phyloP scores from a whole-genome alignment of 64 coral and sea anemone species.

The Actinia equina region DNA sequence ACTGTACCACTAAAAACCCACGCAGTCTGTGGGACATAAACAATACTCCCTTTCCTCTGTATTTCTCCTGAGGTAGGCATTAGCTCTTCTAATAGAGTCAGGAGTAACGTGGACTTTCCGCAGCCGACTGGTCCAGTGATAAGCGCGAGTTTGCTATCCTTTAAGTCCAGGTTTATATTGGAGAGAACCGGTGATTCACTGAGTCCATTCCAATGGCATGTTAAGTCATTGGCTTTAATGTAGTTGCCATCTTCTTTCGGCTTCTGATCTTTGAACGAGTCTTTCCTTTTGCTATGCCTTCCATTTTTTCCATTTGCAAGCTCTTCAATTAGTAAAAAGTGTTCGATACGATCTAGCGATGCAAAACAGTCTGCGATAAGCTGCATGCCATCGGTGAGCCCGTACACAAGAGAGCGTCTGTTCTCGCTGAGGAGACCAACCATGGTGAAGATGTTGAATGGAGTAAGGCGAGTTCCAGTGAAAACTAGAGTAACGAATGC shows the following conservation, averaged over 20 bases:
- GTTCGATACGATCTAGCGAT: conserved; percentile 85
- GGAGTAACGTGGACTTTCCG: conserved; percentile 78
- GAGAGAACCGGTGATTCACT: conserved; percentile 65
- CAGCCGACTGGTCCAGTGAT: conserved; percentile 86
- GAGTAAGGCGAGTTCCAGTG: conserved; percentile 83
- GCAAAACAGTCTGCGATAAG: conserved; percentile 92
- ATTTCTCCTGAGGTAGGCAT: conserved; percentile 58
- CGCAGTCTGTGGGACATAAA: conserved; percentile 85
- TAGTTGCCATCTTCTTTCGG: neutral
- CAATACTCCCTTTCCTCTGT: conserved; percentile 39
- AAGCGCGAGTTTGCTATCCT: conserved; percentile 39
- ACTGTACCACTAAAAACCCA: conserved; percentile 81
- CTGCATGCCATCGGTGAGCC: conserved; percentile 90
- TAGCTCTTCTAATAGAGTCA: conserved; percentile 71
- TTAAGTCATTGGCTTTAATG: conserved; percentile 32
- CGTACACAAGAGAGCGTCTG: conserved; percentile 84
- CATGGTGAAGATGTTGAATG: conserved; percentile 90
- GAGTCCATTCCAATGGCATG: conserved; percentile 87
- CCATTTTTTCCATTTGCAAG: conserved; percentile 37
- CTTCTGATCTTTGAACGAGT: neutral
- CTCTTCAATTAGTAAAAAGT: conserved; percentile 85
- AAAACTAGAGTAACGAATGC: conserved; percentile 89
- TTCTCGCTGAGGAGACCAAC: conserved; percentile 86
- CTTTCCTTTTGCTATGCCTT: neutral
- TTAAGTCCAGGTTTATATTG: conserved; percentile 63